Evolutionary conservation across 1,140 invertebrate genomes (phyloP).

Genomic region (Caerostris extrusa): DNA sequence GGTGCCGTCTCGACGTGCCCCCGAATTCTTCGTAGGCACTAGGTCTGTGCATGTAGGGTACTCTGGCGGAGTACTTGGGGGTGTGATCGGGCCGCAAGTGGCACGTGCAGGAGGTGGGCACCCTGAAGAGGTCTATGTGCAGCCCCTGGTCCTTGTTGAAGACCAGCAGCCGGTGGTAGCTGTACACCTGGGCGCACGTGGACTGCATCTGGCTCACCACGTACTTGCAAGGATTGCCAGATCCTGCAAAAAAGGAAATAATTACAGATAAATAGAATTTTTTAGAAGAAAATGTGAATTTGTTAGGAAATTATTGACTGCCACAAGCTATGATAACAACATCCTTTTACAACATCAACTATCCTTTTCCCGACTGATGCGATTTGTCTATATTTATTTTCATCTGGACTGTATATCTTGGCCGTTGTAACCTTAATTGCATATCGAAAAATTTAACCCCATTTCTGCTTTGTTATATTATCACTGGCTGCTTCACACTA

Average conservation of each 20-base stretch:
- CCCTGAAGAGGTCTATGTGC: conserved; percentile 92
- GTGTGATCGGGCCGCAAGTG: conserved; percentile 81
- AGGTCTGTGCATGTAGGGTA: not conserved
- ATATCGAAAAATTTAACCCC: too few relatives aligned
- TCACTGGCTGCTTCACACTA: too few relatives aligned
- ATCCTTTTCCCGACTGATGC: too few relatives aligned
- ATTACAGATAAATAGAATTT: too few relatives aligned
- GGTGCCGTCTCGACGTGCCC: conserved; percentile 67
- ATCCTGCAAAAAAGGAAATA: conserved; percentile 84
- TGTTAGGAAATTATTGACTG: too few relatives aligned
- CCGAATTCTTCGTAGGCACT: conserved; percentile 49
- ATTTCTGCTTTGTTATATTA: too few relatives aligned
- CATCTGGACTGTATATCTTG: too few relatives aligned
- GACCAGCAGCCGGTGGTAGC: conserved; percentile 91
- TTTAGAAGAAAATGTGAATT: too few relatives aligned
- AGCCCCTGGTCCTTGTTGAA: conserved; percentile 91
- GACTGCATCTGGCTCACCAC: conserved; percentile 90
- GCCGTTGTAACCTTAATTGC: too few relatives aligned
- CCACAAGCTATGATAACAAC: too few relatives aligned
- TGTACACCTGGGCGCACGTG: conserved; percentile 91
- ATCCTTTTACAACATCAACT: too few relatives aligned
- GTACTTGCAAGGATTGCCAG: conserved; percentile 89
- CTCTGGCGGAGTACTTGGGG: not conserved
- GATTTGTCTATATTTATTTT: too few relatives aligned
- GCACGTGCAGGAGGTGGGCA: conserved; percentile 92